Conservation (phyloP, 2,113 vertebrate species). For the Coreoperca whiteheadi region DNA sequence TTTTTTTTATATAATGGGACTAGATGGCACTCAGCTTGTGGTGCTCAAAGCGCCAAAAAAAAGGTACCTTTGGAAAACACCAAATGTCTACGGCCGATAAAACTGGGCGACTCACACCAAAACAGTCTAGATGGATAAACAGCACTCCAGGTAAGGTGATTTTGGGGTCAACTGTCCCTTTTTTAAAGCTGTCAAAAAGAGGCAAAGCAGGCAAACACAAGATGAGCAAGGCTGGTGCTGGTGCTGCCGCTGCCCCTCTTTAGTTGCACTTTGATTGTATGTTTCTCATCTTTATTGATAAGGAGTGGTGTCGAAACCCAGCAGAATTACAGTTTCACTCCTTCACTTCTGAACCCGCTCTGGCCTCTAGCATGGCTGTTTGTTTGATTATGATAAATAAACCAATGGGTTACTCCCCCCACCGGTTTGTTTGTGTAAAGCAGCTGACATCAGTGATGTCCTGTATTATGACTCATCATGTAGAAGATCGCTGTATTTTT, state of each 20-base stretch:
- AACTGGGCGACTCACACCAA: too few species aligned
- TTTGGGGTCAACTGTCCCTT: too few species aligned
- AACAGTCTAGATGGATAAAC: too few species aligned
- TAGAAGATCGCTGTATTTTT: conserved; percentile 93
- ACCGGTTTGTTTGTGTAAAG: conserved; percentile 94
- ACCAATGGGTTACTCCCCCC: conserved; percentile 78
- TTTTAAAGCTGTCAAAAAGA: conserved; percentile 46
- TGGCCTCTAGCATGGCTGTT: conserved; percentile 26
- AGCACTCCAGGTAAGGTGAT: too few species aligned
- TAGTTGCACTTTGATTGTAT: conserved; percentile 79
- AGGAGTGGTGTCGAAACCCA: conserved; percentile 58
- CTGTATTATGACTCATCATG: conserved; percentile 88
- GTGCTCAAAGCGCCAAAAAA: too few species aligned
- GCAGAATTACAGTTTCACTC: conserved; percentile 60
- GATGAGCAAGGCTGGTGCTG: conserved; percentile 33
- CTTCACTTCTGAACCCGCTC: conserved; percentile 26
- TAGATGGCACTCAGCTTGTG: too few species aligned
- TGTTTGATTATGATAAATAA: conserved; percentile 83
- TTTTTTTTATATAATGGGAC: too few species aligned
- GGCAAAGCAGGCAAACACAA: conserved; percentile 35
- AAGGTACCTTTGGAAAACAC: too few species aligned
- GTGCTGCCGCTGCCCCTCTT: conserved; percentile 39
- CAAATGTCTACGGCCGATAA: too few species aligned
- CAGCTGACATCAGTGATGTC: conserved; percentile 99
- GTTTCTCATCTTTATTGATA: conserved; percentile 48